Base-by-base conservation (phyloP, 2,797 vertebrate genomes). In the Uromys caudimaculatus region DNA sequence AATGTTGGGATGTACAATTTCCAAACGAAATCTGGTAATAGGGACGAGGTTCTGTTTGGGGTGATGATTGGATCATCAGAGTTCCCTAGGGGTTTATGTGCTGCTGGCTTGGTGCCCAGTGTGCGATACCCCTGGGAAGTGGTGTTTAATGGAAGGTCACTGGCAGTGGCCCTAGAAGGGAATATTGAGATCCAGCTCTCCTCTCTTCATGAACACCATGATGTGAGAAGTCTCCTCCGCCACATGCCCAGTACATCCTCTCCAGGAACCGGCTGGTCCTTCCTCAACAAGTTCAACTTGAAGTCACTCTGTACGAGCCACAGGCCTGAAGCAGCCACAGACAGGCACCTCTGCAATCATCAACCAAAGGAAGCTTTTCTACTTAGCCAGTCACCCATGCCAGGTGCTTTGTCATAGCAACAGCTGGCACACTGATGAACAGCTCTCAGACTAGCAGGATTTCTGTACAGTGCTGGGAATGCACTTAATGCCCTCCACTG, bases 11-110 rank as follows among this genome's bases (percentile, higher is more conserved):
- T 5, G 6, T 0, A 19, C 16, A 84, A 21, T 84, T 27, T 47
- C 69, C 17, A 27, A 21, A n/a, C 6, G 4, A 52, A 3, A 52
- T 0, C 1, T 38, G 44, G 27, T 13, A 3, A 5, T 7, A 5
- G 62, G 27, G 10, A 0, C 0, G 17, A n/a, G 71, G 29, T 17
- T 87, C 56, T 17, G 21, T 29, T 11, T 56, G 60, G 56, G 84
- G 83, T 41, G 16, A 79, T 1, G 50, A 32, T 6, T 76, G 54
- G 52, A 52, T 38, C 41, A 50, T 52, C 75, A 14, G 62, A 41
- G 64, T 38, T 47, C 69, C 23, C 56, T 32, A 62, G 50, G 29
- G 81, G 16, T 35, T 32, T 35, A 2, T 50, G 52, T 58, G 54
- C 23, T 73, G 8, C 67, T 58, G 78, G 27, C 64, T 50, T 71